Evolutionary conservation across 2,888 invertebrate species (phyloP).

Genomic region (Deilephila elpenor): DNA sequence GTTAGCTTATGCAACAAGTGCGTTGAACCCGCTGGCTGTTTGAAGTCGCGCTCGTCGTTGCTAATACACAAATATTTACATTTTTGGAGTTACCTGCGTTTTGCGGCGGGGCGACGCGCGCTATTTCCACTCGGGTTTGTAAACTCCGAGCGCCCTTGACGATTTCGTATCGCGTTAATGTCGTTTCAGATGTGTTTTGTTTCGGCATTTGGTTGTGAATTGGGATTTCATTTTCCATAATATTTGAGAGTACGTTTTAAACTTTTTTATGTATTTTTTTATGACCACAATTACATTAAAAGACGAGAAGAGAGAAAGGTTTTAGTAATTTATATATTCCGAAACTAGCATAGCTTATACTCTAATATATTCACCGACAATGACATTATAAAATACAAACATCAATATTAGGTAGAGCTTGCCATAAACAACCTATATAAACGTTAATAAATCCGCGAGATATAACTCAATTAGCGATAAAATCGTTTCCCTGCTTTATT

Average conservation of each 20-base stretch:
- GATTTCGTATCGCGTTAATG: background rate
- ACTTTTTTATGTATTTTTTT: too few relatives aligned
- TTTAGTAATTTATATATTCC: too few relatives aligned
- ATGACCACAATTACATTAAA: too few relatives aligned
- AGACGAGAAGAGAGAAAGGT: too few relatives aligned
- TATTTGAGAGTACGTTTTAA: too few relatives aligned
- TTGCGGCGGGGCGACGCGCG: constrained; percentile 45
- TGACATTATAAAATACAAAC: background rate
- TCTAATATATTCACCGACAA: too few relatives aligned
- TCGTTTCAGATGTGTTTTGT: background rate
- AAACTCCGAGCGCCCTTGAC: constrained; percentile 12
- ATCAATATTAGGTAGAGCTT: too few relatives aligned
- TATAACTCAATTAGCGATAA: constrained; percentile 20
- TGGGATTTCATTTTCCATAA: too few relatives aligned
- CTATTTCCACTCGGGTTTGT: constrained; percentile 38
- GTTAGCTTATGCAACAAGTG: constrained; percentile 73
- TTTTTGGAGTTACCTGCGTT: constrained; percentile 53
- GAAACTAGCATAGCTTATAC: too few relatives aligned
- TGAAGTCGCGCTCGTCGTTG: constrained; percentile 46
- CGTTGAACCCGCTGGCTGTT: constrained; percentile 59
- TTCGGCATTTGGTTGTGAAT: background rate
- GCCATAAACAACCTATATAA: background rate
- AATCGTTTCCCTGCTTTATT: constrained; percentile 13
- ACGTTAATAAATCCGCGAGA: background rate
- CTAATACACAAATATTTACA: constrained; percentile 70